Evolutionary conservation across 2,888 invertebrate species (phyloP).

Genomic region (Pseudeuparius sepicola): DNA sequence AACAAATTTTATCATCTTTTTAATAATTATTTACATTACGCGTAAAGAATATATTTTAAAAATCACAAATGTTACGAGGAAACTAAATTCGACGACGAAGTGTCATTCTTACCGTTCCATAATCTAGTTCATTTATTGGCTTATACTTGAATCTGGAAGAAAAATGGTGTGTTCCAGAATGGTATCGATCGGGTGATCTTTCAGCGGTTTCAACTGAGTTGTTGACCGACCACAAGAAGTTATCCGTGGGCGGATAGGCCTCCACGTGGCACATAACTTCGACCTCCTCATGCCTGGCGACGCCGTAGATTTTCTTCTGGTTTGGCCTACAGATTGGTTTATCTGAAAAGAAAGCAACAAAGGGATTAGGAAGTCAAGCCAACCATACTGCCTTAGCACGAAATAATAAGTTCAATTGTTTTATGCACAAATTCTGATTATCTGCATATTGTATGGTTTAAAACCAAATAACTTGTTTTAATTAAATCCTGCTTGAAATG

Average conservation of each 20-base stretch:
- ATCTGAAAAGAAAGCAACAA: constrained; percentile 46
- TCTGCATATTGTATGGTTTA: no score
- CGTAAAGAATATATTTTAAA: no score
- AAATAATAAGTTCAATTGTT: no score
- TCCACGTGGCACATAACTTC: constrained; percentile 76
- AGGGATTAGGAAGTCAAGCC: no score
- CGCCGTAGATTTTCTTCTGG: constrained; percentile 71
- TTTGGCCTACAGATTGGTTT: constrained; percentile 72
- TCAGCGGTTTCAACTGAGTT: constrained; percentile 75
- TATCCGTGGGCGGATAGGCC: constrained; percentile 71
- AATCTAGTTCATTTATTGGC: constrained; percentile 65
- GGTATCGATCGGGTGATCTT: constrained; percentile 59
- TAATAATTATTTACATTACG: no score
- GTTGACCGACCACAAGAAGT: constrained; percentile 83
- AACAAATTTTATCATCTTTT: no score
- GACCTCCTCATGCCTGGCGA: constrained; percentile 71
- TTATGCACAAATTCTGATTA: no score
- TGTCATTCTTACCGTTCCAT: constrained; percentile 48
- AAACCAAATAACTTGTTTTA: no score
- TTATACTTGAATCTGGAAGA: constrained; percentile 64
- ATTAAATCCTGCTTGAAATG: no score
- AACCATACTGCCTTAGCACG: no score
- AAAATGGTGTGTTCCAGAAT: constrained; percentile 42
- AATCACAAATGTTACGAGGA: no score
- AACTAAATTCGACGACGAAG: no score